phyloP scores from a whole-genome alignment of 2,888 invertebrate genomes.

The Altica lythri region DNA sequence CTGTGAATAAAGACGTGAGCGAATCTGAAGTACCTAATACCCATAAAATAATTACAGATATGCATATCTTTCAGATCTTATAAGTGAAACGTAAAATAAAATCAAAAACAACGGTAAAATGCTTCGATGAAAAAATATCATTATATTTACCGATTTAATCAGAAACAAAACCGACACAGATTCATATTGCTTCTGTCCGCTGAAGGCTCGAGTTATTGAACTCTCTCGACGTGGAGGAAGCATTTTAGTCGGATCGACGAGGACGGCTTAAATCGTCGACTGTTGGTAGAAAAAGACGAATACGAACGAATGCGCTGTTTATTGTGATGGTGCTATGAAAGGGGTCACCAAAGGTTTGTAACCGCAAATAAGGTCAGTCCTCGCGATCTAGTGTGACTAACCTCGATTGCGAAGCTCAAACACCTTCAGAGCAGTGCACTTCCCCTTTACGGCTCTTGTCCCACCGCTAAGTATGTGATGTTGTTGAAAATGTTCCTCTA shows the following conservation, averaged over 20 bases:
- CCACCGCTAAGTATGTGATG: too few species aligned
- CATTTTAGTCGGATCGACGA: slow-evolving; percentile 6
- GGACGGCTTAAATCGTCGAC: background rate
- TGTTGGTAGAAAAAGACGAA: slow-evolving; percentile 34
- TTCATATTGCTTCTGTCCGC: slow-evolving; percentile 16
- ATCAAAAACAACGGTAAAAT: too few species aligned
- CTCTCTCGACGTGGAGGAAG: slow-evolving; percentile 17
- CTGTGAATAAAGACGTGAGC: too few species aligned
- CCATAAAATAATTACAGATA: too few species aligned
- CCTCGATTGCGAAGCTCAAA: slow-evolving; percentile 41
- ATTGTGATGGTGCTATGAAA: slow-evolving; percentile 40
- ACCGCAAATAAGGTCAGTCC: slow-evolving; percentile 52
- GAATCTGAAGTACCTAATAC: too few species aligned
- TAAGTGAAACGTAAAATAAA: too few species aligned
- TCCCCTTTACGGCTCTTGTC: background rate
- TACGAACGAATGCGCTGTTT: slow-evolving; percentile 35
- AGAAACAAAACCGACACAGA: slow-evolving; percentile 18
- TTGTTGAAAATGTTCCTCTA: too few species aligned
- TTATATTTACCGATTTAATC: too few species aligned
- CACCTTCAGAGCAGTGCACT: slow-evolving; percentile 7
- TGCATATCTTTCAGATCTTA: too few species aligned
- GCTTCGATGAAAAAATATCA: too few species aligned
- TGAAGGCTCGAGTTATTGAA: slow-evolving; percentile 20
- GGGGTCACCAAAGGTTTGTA: slow-evolving; percentile 47
- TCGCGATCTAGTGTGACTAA: slow-evolving; percentile 49